Conservation (phyloP, 2,888 invertebrate species). For the Camponotus fellah region DNA sequence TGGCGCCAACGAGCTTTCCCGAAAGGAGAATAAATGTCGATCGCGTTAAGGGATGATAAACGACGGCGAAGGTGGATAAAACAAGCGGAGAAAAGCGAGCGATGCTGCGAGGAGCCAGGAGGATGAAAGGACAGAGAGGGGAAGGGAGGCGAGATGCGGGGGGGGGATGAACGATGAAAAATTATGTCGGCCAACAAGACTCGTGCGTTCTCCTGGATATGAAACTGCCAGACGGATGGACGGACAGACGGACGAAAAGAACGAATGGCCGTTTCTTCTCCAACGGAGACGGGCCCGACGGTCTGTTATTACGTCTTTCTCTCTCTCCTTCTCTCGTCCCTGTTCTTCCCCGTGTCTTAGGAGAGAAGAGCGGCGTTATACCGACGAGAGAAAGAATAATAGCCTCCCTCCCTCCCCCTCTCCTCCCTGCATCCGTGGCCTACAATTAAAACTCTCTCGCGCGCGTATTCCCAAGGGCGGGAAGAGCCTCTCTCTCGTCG, state of each 20-base stretch:
- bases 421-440: slow-evolving; percentile 72
- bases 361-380: slow-evolving; percentile 69
- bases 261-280: slow-evolving; percentile 81
- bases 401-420: slow-evolving; percentile 78
- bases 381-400: slow-evolving; percentile 83
- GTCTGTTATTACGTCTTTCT: slow-evolving; percentile 84
- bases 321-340: slow-evolving; percentile 62
- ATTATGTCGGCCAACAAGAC: slow-evolving; percentile 74
- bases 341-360: slow-evolving; percentile 73
- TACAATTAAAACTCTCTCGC: slow-evolving; percentile 82
- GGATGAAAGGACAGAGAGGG: slow-evolving; percentile 74
- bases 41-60: slow-evolving; percentile 80
- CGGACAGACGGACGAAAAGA: slow-evolving; percentile 77
- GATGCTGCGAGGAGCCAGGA: slow-evolving; percentile 1
- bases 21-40: slow-evolving; percentile 74
- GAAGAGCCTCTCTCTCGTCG: slow-evolving; percentile 59
- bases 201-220: slow-evolving; percentile 71
- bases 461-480: slow-evolving; percentile 70
- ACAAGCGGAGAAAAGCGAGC: slow-evolving; percentile 56
- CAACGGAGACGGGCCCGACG: slow-evolving; percentile 78
- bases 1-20: slow-evolving; percentile 76
- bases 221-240: slow-evolving; percentile 78
- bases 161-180: slow-evolving; percentile 78
- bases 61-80: slow-evolving; percentile 58
- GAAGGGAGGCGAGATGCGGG: slow-evolving; percentile 38